Percentiles rank a stretch among this genome's conserved stretches.
Conservation (phyloP, 2,113 vertebrate species). For the Mobula birostris region DNA sequence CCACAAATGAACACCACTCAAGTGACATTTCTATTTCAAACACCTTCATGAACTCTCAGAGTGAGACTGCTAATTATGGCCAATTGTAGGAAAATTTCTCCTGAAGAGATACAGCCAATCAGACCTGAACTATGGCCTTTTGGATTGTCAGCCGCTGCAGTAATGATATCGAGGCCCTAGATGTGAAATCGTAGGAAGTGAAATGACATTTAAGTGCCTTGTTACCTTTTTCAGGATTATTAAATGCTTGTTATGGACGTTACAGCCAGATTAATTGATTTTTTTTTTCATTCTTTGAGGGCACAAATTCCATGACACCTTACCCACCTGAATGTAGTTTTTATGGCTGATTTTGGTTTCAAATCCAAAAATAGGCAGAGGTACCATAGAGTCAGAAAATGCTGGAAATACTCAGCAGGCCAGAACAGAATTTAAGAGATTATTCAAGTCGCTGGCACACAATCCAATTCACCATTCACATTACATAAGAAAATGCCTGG, state of each 20-base stretch:
- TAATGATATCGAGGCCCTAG: not conserved
- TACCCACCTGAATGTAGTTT: not conserved
- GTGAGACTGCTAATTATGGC: not conserved
- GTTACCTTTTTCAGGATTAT: not conserved
- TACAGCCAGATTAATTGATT: not conserved
- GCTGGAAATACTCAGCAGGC: too few relatives aligned
- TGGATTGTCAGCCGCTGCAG: not conserved
- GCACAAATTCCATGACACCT: not conserved
- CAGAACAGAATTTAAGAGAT: not conserved
- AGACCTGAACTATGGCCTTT: not conserved
- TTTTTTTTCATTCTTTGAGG: not conserved
- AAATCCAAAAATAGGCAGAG: too few relatives aligned
- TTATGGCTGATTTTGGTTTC: not conserved
- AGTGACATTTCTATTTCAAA: not conserved
- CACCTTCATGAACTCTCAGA: not conserved
- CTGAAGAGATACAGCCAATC: not conserved
- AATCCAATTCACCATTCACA: not conserved
- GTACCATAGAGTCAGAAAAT: too few relatives aligned
- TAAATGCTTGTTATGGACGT: not conserved
- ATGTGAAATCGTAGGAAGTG: not conserved
- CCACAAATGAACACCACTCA: not conserved
- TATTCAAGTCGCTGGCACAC: not conserved
- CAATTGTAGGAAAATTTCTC: not conserved
- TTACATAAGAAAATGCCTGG: not conserved
- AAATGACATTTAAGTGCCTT: slow-evolving; percentile 12